Base-by-base conservation (phyloP, 2,888 invertebrate species). In the Tachystola acroxantha region DNA sequence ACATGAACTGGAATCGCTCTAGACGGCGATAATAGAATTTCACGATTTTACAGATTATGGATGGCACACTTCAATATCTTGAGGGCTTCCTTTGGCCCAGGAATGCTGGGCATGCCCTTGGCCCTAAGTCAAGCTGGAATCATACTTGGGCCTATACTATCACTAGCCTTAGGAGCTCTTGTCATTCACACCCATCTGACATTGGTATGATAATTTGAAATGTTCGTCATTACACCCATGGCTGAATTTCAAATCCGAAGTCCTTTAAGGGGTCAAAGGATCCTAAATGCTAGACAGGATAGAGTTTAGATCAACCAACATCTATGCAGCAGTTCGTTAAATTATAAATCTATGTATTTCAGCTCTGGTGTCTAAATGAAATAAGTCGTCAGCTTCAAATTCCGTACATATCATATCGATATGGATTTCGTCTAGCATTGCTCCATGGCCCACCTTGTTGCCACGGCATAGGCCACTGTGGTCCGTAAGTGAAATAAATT, bases 31-130 rank as follows among this genome's bases (percentile, higher is more conserved):
- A n/a, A n/a, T n/a, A n/a, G n/a, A n/a, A n/a, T n/a, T n/a, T n/a
- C n/a, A n/a, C n/a, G 7, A n/a, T 24, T 11, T 32, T 32, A 7
- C 22, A 32, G 32, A n/a, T 1, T 16, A 7, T 67, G 63, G 66
- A 76, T 78, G 78, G 79, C 76, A 7, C 73, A 74, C 42, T 69
- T 77, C 40, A 73, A 74, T 42, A 14, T 78, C 1, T 9, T 78
- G 1, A 58, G 76, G 30, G 52, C 62, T 0, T 39, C 58, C 3
- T 61, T 64, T 19, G 75, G 78, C 1, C 61, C 73, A 1, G 79
- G 78, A 1, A 51, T 72, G n/a, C 52, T 80, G 7, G 76, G 61
- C 1, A 45, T 76, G 34, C 79, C 80, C 0, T 45, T 75, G n/a
- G 73, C 68, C 0, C 57, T 75, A 12, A 75, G 79, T 36, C 69